phyloP scores from a whole-genome alignment of 2,888 invertebrate species.

The Hirtodrosophila cameraria region DNA sequence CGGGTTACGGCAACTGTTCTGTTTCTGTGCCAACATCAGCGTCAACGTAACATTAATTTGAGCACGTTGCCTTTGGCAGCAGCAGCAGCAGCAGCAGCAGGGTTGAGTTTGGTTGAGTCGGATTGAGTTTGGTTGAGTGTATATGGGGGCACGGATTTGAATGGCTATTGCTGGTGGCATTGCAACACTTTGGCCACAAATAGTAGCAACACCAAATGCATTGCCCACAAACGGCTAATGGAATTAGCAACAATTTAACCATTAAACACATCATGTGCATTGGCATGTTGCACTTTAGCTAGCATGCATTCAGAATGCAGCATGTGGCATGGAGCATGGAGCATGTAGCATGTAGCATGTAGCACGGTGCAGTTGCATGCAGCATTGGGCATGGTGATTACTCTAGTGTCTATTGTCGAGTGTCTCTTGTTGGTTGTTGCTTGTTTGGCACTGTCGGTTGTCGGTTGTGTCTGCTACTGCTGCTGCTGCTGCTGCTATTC shows the following conservation, averaged over 20 bases:
- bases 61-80: constrained; percentile 67
- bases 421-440: constrained; percentile 10
- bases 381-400: constrained; percentile 35
- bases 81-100: too few relatives aligned
- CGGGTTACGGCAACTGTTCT: constrained; percentile 44
- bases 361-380: too few relatives aligned
- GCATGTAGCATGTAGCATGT: too few relatives aligned
- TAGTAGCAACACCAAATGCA: constrained; percentile 49
- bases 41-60: constrained; percentile 72
- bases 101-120: too few relatives aligned
- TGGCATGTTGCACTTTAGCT: constrained; percentile 67
- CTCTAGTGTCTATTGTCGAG: constrained; percentile 28
- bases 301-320: constrained; percentile 6
- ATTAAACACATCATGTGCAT: constrained; percentile 79
- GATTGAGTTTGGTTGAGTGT: constrained; percentile 14
- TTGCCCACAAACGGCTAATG: constrained; percentile 69
- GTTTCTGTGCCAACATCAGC: constrained; percentile 58
- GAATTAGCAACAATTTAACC: constrained; percentile 80
- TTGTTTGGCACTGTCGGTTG: constrained; percentile 1
- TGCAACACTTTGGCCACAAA: constrained; percentile 74
- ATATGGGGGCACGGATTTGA: neutral
- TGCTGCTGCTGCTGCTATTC: too few relatives aligned
- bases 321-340: constrained; percentile 22
- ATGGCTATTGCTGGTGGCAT: constrained; percentile 32
- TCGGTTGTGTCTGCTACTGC: constrained; percentile 16